A percentile compares a stretch with the other conserved stretches of the same genome.
These are phyloP conservation scores for Danio aesculapii DNA, from an alignment of 2,797 vertebrate species.

Conservation along the genomic window DNA sequence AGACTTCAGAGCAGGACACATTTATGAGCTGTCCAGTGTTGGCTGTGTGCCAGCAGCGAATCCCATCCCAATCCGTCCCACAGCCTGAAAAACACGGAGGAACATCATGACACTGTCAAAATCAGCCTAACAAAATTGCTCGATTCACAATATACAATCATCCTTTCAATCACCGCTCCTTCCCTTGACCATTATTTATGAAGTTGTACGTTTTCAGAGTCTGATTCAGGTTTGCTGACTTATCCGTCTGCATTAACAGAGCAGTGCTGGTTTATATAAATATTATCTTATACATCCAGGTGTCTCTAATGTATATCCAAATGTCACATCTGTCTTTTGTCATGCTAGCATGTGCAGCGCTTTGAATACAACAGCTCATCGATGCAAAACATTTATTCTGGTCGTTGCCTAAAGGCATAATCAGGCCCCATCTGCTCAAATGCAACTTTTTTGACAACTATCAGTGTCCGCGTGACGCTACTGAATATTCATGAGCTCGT, in stretches of 20 bases:
- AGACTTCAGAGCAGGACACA: slow-evolving; percentile 82
- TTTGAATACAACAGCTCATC: neutral
- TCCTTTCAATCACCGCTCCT: too few relatives aligned
- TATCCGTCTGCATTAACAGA: neutral
- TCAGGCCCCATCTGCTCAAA: neutral
- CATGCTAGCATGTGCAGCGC: neutral
- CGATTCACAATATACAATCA: too few relatives aligned
- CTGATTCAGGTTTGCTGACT: neutral
- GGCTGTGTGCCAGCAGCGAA: slow-evolving; percentile 84
- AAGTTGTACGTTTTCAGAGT: neutral
- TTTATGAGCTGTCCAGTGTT: slow-evolving; percentile 82
- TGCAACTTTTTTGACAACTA: slow-evolving; percentile 6
- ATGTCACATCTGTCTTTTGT: neutral
- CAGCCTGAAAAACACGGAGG: slow-evolving; percentile 74
- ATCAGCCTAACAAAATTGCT: neutral
- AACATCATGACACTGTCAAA: slow-evolving; percentile 15
- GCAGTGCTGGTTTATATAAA: neutral
- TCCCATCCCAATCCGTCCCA: slow-evolving; percentile 84
- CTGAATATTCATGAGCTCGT: slow-evolving; percentile 24
- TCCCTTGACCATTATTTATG: neutral
- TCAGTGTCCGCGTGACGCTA: neutral
- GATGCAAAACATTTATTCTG: neutral
- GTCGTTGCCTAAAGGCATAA: slow-evolving; percentile 7
- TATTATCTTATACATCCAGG: neutral
- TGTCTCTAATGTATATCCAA: neutral